phyloP scores from a whole-genome alignment of 2,888 invertebrate genomes.

The Agrotis exclamationis region DNA sequence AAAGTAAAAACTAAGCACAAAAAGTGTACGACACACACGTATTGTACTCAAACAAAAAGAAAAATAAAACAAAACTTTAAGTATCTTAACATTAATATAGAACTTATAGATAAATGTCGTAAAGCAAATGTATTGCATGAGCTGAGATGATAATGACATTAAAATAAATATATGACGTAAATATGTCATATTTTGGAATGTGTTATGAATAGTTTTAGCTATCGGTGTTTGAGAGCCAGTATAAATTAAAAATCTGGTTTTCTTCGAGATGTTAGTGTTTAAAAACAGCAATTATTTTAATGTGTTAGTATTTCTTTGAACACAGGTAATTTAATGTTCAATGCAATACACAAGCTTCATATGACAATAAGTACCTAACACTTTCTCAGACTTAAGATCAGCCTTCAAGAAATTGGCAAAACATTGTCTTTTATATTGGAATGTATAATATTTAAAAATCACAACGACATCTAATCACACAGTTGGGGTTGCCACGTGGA shows the following conservation, averaged over 20 bases:
- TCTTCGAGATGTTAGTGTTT: not conserved
- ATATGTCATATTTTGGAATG: not conserved
- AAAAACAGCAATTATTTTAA: not conserved
- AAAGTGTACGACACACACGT: constrained; percentile 69
- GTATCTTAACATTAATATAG: constrained; percentile 47
- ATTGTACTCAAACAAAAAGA: constrained; percentile 80
- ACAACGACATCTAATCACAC: constrained; percentile 80
- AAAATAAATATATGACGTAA: not conserved
- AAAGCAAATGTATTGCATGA: constrained; percentile 50
- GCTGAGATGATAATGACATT: not conserved
- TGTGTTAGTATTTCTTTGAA: not conserved
- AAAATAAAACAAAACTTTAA: constrained; percentile 68
- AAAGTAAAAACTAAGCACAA: constrained; percentile 77
- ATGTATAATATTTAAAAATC: constrained; percentile 85
- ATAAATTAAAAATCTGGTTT: not conserved
- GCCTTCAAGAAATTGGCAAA: constrained; percentile 83
- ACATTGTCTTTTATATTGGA: constrained; percentile 85
- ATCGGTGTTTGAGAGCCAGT: not conserved
- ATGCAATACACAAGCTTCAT: constrained; percentile 61
- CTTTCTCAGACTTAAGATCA: constrained; percentile 82
- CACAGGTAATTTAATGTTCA: not conserved
- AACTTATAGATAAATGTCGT: constrained; percentile 41
- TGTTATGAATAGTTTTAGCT: not conserved
- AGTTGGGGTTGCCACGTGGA: constrained; percentile 53
- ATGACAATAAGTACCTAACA: constrained; percentile 73